Evolutionary conservation across 2,888 invertebrate species (phyloP).

Genomic region (Drosophila peninsularis): DNA sequence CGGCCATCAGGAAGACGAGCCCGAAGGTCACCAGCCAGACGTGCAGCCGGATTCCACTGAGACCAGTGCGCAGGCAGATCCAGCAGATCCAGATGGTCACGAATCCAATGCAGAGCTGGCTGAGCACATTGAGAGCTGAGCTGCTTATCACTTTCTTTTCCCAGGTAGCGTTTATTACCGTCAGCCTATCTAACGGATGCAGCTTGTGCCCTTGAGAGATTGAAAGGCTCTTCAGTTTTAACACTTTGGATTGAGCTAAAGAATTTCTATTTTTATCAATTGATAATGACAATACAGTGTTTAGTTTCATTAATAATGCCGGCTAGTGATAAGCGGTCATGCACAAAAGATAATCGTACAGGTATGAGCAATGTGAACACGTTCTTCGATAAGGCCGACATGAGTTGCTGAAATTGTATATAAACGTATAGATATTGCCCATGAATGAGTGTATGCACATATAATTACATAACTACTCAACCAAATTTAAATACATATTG

Average conservation of each 20-base stretch:
- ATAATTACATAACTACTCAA: no score
- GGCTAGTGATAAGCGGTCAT: not conserved
- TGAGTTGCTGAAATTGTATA: not conserved
- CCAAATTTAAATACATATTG: not conserved
- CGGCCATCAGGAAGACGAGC: slow-evolving; percentile 81
- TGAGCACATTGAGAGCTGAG: no score
- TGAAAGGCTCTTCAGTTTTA: not conserved
- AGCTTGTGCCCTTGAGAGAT: not conserved
- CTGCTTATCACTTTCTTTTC: no score
- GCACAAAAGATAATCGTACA: not conserved
- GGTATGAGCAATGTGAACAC: not conserved
- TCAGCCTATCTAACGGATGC: not conserved
- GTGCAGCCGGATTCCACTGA: slow-evolving; percentile 72
- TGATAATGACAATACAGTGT: not conserved
- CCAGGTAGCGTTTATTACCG: not conserved
- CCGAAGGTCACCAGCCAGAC: slow-evolving; percentile 80
- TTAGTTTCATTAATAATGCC: not conserved
- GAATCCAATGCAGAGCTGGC: no score
- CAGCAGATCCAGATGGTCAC: no score
- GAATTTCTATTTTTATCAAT: slow-evolving; percentile 2
- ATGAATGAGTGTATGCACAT: not conserved
- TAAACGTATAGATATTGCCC: not conserved
- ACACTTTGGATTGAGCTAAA: not conserved
- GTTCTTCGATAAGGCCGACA: not conserved
- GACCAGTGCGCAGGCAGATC: slow-evolving; percentile 46